Percentiles rank a stretch among this genome's conserved stretches.
Conservation (phyloP, 92 coral and sea anemone genomes). For the Nematostella vectensis region DNA sequence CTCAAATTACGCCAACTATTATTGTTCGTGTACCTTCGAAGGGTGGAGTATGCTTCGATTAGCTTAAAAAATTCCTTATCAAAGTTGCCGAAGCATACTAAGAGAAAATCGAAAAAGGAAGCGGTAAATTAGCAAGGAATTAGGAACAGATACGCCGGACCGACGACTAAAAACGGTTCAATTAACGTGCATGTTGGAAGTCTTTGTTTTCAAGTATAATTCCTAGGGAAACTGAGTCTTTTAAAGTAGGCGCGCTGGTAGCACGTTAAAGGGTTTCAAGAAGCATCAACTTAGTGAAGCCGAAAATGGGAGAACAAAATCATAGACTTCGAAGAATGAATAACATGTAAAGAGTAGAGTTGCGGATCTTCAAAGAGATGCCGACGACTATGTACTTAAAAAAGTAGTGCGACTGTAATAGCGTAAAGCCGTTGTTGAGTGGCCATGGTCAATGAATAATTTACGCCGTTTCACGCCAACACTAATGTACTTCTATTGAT, state of each 20-base stretch:
- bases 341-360: too few relatives aligned
- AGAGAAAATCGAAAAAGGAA: conserved; percentile 1
- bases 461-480: background rate
- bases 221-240: too few relatives aligned
- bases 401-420: background rate
- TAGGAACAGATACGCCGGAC: background rate
- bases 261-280: too few relatives aligned
- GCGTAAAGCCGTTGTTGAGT: background rate
- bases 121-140: conserved; percentile 2
- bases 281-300: too few relatives aligned
- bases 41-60: too few relatives aligned
- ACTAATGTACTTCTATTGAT: conserved; percentile 5
- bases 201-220: background rate
- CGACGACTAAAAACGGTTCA: background rate
- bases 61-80: background rate
- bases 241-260: too few relatives aligned
- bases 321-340: too few relatives aligned
- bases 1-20: too few relatives aligned
- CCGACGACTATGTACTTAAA: conserved; percentile 3
- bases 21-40: too few relatives aligned
- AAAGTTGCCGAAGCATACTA: background rate
- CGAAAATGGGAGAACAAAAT: too few relatives aligned
- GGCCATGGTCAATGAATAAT: conserved; percentile 5
- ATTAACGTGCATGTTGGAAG: background rate
- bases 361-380: conserved; percentile 1